These are phyloP conservation scores for Ectropis crepuscularia DNA, from an alignment of 2,888 invertebrate genomes.

Conservation along the genomic window DNA sequence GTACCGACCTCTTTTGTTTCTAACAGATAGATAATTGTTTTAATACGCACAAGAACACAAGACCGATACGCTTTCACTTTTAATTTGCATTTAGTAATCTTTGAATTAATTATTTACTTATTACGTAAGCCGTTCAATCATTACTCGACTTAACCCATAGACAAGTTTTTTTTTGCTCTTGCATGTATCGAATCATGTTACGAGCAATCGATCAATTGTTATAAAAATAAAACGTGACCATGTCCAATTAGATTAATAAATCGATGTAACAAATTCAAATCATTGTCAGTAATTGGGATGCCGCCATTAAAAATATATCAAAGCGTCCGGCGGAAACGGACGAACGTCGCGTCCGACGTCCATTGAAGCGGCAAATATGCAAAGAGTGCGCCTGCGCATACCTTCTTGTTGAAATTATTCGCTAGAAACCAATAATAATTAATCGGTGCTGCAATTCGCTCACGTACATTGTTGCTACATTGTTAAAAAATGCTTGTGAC, in stretches of 20 bases:
- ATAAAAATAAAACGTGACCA: conserved; percentile 41
- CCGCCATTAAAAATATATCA: conserved; percentile 54
- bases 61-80: conserved; percentile 68
- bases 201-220: conserved; percentile 26
- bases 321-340: conserved; percentile 70
- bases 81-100: conserved; percentile 60
- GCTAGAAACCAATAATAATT: neutral
- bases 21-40: conserved; percentile 62
- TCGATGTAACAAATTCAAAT: conserved; percentile 61
- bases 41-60: conserved; percentile 57
- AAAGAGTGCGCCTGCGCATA: conserved; percentile 8
- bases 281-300: conserved; percentile 70
- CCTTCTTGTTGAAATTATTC: conserved; percentile 15
- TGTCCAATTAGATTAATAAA: conserved; percentile 53
- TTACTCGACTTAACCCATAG: neutral
- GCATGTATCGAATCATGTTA: neutral
- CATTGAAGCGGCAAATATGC: conserved; percentile 56
- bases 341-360: conserved; percentile 44
- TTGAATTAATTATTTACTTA: conserved; percentile 18
- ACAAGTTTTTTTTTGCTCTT: neutral
- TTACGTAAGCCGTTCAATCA: conserved; percentile 10
- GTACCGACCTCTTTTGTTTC: conserved; percentile 39
- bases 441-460: neutral
- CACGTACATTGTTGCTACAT: neutral
- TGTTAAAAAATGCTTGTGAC: neutral